Evolutionary conservation across 2,888 invertebrate species (phyloP).

Genomic region (Euspilapteryx auroguttella): DNA sequence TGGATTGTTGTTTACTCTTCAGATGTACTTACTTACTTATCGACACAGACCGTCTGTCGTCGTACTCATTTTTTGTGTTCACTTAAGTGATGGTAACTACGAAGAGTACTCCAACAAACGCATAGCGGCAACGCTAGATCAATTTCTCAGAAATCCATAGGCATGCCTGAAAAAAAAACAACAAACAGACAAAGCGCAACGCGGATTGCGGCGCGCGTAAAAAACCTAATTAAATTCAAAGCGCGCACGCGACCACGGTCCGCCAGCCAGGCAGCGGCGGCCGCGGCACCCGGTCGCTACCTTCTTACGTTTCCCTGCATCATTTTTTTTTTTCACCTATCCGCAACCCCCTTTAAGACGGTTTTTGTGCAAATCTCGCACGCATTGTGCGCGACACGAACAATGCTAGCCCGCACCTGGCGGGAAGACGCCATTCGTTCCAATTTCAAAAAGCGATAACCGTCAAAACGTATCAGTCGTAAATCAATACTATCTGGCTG

Average conservation of each 20-base stretch:
- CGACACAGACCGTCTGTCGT: too few relatives aligned
- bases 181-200: conserved; percentile 5
- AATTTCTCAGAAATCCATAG: too few relatives aligned
- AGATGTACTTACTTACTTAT: too few relatives aligned
- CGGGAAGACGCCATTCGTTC: conserved; percentile 21
- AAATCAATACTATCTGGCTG: conserved; percentile 33
- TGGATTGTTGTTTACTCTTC: too few relatives aligned
- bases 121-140: too few relatives aligned
- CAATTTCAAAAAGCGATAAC: conserved; percentile 19
- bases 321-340: conserved; percentile 20
- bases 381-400: conserved; percentile 35
- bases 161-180: not conserved
- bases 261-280: conserved; percentile 16
- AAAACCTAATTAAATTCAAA: conserved; percentile 27
- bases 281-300: conserved; percentile 6
- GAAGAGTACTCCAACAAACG: too few relatives aligned
- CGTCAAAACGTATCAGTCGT: conserved; percentile 17
- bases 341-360: conserved; percentile 26
- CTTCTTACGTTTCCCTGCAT: conserved; percentile 22
- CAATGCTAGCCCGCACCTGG: conserved; percentile 42
- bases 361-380: conserved; percentile 55
- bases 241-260: conserved; percentile 42
- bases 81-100: too few relatives aligned
- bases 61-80: too few relatives aligned
- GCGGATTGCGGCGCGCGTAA: conserved; percentile 10